phyloP scores from a whole-genome alignment of 64 coral and sea anemone genomes.

The Montipora cactus region DNA sequence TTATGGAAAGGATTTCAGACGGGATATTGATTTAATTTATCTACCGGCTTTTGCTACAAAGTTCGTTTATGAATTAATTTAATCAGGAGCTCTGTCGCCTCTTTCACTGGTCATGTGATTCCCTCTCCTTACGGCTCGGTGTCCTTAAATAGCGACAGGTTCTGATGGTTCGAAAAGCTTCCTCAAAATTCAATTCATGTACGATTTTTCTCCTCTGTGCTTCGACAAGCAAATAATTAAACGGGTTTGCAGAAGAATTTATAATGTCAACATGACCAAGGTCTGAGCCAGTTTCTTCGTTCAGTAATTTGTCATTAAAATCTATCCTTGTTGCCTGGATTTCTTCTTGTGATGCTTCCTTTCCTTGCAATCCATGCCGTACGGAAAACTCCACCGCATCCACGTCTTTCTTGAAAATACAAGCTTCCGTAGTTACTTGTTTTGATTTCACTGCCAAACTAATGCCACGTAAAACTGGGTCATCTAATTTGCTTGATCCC shows the following conservation, averaged over 20 bases:
- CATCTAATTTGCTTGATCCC: neutral
- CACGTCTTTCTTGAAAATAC: neutral
- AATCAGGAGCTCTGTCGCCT: neutral
- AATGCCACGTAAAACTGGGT: neutral
- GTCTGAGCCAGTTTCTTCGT: neutral
- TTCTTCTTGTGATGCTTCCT: neutral
- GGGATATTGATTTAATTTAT: neutral
- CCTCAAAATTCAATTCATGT: slow-evolving; percentile 43
- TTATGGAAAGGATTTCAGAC: neutral
- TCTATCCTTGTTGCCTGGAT: neutral
- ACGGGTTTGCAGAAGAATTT: slow-evolving; percentile 15
- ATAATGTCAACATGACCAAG: neutral
- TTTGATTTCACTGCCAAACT: neutral
- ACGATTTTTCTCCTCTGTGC: neutral
- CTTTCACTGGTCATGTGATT: neutral
- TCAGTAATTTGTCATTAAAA: neutral
- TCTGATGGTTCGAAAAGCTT: slow-evolving; percentile 35
- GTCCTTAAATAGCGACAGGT: slow-evolving; percentile 59
- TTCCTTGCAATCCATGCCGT: neutral
- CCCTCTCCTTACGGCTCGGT: slow-evolving; percentile 14
- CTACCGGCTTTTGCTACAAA: neutral
- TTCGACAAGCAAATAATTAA: slow-evolving; percentile 35
- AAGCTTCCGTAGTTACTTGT: neutral
- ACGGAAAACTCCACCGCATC: neutral
- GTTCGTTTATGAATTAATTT: too few relatives aligned